Evolutionary conservation across 2,113 vertebrate genomes (phyloP).

Genomic region (Muscicapa adusta): DNA sequence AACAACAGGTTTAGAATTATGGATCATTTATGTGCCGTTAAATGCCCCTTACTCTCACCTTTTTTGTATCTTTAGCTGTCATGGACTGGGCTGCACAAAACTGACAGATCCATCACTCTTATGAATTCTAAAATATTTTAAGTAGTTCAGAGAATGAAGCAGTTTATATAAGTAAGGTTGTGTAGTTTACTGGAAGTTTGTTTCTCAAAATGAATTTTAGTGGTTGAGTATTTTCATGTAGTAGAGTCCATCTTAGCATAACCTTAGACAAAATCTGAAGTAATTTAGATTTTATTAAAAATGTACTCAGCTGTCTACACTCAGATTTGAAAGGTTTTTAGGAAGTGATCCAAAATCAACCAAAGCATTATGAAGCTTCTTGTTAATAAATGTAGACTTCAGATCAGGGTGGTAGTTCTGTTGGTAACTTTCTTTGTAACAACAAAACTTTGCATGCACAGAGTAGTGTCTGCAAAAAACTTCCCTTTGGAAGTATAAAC

Average conservation of each 20-base stretch:
- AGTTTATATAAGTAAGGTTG: neutral
- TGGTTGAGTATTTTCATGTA: neutral
- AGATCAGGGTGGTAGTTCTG: neutral
- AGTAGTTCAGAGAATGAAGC: neutral
- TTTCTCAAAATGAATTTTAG: neutral
- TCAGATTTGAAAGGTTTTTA: neutral
- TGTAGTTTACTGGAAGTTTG: neutral
- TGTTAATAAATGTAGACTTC: neutral
- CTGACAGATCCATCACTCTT: neutral
- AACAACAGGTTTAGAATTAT: neutral
- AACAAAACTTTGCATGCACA: neutral
- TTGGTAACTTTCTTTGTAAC: neutral
- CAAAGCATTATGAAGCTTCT: neutral
- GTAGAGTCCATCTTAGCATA: neutral
- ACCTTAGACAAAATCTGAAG: neutral
- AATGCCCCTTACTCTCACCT: neutral
- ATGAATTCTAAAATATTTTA: neutral
- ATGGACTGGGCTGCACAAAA: neutral
- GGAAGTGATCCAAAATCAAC: neutral
- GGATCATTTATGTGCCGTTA: neutral
- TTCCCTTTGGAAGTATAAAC: neutral
- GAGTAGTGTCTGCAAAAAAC: neutral
- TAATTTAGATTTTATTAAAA: neutral
- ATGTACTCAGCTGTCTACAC: neutral
- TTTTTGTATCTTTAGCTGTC: neutral